These are phyloP conservation scores for Cepphus grylle DNA, from an alignment of 2,113 vertebrate genomes.

Conservation along the genomic window DNA sequence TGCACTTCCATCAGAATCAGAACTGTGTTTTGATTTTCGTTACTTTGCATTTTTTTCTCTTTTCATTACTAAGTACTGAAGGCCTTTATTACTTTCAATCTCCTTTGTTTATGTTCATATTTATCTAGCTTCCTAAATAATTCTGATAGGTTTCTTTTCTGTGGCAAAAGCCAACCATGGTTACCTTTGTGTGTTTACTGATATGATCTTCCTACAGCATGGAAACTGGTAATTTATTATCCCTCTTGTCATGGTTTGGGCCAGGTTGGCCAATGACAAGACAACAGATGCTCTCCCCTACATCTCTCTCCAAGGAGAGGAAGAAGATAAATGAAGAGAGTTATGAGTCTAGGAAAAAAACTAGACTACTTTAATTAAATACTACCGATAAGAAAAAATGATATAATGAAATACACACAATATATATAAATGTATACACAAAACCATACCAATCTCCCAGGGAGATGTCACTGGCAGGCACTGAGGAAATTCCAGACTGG, in stretches of 20 bases:
- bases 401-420: no score
- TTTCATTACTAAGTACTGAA: background rate
- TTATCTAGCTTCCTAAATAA: background rate
- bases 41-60: background rate
- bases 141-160: background rate
- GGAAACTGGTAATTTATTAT: background rate
- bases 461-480: no score
- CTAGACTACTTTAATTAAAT: no score
- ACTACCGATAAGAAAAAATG: no score
- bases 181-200: background rate
- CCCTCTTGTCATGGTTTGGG: background rate
- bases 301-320: no score
- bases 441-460: no score
- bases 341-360: no score
- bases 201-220: background rate
- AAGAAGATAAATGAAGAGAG: no score
- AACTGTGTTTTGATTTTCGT: background rate
- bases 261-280: no score
- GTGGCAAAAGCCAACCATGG: background rate
- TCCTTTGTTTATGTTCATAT: background rate
- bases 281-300: no score
- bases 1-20: background rate
- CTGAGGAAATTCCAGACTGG: no score
- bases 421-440: no score
- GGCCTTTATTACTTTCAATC: background rate